These are phyloP conservation scores for Ridgeia piscesae DNA, from an alignment of 1,140 invertebrate genomes.

Conservation along the genomic window DNA sequence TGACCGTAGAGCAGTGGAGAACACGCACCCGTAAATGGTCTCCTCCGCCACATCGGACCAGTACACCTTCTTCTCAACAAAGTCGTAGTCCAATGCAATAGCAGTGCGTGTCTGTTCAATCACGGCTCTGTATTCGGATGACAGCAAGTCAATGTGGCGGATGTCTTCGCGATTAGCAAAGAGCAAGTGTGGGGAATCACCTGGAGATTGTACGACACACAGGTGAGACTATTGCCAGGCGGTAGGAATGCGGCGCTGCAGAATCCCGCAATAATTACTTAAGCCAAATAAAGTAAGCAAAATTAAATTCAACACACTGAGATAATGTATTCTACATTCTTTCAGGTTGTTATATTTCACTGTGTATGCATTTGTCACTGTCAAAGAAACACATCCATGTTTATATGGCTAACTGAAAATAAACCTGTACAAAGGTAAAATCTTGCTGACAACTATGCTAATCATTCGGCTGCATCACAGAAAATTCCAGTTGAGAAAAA, in stretches of 20 bases:
- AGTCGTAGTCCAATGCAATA: constrained; percentile 62
- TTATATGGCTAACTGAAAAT: background rate
- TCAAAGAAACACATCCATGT: too few species aligned
- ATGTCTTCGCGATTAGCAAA: constrained; percentile 50
- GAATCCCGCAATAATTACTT: too few species aligned
- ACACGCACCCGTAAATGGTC: constrained; percentile 73
- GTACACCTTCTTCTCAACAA: constrained; percentile 86
- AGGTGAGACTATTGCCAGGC: background rate
- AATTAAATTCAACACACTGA: too few species aligned
- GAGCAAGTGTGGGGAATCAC: constrained; percentile 41
- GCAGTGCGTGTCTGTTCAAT: constrained; percentile 57
- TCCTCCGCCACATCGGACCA: constrained; percentile 91
- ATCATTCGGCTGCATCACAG: background rate
- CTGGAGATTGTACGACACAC: constrained; percentile 16
- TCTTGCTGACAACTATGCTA: background rate
- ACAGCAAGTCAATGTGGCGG: constrained; percentile 39
- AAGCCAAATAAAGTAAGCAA: too few species aligned
- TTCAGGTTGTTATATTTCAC: too few species aligned
- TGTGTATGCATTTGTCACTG: too few species aligned
- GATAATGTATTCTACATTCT: too few species aligned
- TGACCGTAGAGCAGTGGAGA: background rate
- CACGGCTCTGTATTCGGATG: constrained; percentile 33
- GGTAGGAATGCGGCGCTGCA: background rate
- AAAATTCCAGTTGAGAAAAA: background rate
- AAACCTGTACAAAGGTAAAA: background rate